These are phyloP conservation scores for Urocitellus parryii DNA, from an alignment of 2,113 vertebrate species.

Conservation along the genomic window DNA sequence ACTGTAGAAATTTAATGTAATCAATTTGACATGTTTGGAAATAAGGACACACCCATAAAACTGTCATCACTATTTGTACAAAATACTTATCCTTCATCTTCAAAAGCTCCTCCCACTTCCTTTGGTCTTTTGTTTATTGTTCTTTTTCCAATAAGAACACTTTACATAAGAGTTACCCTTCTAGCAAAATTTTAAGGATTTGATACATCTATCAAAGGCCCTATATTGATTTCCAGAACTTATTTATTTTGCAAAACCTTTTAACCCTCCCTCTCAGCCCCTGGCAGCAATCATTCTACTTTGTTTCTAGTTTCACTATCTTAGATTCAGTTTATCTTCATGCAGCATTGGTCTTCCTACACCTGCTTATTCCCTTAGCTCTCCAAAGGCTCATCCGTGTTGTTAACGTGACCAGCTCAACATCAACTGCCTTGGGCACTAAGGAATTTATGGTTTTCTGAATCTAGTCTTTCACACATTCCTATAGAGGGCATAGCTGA, in stretches of 20 bases:
- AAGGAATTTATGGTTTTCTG: neutral
- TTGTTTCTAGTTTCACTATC: neutral
- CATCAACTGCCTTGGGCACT: neutral
- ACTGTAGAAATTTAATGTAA: neutral
- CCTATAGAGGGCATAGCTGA: neutral
- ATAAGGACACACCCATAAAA: neutral
- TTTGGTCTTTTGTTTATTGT: neutral
- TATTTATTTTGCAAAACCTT: neutral
- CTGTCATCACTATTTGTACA: too few species aligned
- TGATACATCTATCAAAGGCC: too few species aligned
- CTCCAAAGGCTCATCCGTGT: neutral
- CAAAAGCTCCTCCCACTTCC: neutral
- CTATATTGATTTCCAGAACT: neutral
- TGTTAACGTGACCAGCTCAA: neutral
- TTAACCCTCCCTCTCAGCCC: neutral
- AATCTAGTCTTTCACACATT: neutral
- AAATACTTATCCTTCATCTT: neutral
- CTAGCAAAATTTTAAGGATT: neutral
- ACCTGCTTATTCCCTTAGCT: neutral
- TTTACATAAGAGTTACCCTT: neutral
- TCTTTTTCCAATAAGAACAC: neutral
- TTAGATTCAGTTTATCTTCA: neutral
- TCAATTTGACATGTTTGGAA: neutral
- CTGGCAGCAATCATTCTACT: neutral
- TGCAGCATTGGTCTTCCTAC: neutral